A percentile compares a stretch with the other conserved stretches of the same genome.
Evolutionary conservation across 2,113 vertebrate genomes (phyloP).

Genomic region (Siniperca knerii): DNA sequence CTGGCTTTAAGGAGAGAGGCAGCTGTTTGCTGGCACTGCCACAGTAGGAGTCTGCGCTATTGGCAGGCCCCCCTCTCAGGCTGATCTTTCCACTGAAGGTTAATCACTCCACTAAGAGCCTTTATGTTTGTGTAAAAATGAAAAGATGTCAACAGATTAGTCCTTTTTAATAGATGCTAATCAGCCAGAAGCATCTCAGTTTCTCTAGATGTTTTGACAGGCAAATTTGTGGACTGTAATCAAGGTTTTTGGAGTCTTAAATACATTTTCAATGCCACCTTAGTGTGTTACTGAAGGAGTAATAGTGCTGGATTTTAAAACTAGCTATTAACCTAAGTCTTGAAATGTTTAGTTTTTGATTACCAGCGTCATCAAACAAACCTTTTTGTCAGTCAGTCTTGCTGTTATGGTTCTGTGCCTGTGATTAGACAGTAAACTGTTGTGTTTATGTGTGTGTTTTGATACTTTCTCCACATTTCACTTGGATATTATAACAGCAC

Average conservation of each 20-base stretch:
- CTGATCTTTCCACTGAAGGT: slow-evolving; percentile 84
- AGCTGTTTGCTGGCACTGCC: slow-evolving; percentile 70
- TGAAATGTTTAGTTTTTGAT: slow-evolving; percentile 12
- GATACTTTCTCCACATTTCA: not conserved
- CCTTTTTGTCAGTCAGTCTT: not conserved
- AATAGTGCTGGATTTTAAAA: slow-evolving; percentile 29
- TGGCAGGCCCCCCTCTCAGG: slow-evolving; percentile 73
- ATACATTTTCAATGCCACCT: slow-evolving; percentile 1
- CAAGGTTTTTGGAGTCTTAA: not conserved
- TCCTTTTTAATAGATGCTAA: slow-evolving; percentile 49
- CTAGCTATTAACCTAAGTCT: slow-evolving; percentile 16
- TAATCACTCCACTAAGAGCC: slow-evolving; percentile 77
- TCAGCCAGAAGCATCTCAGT: slow-evolving; percentile 7
- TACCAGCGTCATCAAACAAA: not conserved
- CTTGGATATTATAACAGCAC: not conserved
- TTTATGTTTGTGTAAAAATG: slow-evolving; percentile 50
- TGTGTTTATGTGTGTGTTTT: not conserved
- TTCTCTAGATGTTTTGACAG: slow-evolving; percentile 29
- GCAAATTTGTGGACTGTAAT: slow-evolving; percentile 20
- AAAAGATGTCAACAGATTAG: slow-evolving; percentile 57
- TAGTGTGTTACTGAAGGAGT: not conserved
- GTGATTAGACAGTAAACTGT: slow-evolving; percentile 4
- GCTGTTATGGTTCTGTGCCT: not conserved
- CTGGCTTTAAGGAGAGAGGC: slow-evolving; percentile 53
- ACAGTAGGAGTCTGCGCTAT: slow-evolving; percentile 70